phyloP scores from a whole-genome alignment of 2,113 vertebrate species.

The Okapia johnstoni region DNA sequence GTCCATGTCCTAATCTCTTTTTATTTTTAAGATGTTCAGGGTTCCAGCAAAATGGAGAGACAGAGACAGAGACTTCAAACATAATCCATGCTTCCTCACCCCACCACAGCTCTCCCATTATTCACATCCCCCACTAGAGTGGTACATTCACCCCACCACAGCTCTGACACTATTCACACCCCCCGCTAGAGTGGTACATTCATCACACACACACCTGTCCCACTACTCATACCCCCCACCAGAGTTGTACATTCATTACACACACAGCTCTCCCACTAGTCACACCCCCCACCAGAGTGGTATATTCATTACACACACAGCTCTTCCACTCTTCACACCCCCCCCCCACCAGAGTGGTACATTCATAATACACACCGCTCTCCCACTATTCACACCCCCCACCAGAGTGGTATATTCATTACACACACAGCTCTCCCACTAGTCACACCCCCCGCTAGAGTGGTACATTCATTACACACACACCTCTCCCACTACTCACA shows the following conservation, averaged over 20 bases:
- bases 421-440: too few relatives aligned
- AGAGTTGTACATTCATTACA: neutral
- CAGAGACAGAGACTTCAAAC: neutral
- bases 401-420: too few relatives aligned
- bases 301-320: too few relatives aligned
- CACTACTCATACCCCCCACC: too few relatives aligned
- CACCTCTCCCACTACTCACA: rapidly evolving
- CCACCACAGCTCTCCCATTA: neutral
- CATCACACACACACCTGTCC: neutral
- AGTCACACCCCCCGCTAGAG: too few relatives aligned
- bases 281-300: too few relatives aligned
- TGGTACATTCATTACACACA: too few relatives aligned
- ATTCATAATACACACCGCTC: neutral
- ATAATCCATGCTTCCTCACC: rapidly evolving
- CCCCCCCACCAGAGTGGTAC: too few relatives aligned
- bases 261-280: too few relatives aligned
- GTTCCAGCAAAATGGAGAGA: neutral
- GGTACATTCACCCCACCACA: rapidly evolving
- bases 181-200: rapidly evolving
- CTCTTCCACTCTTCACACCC: too few relatives aligned
- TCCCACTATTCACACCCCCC: rapidly evolving
- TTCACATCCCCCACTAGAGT: rapidly evolving
- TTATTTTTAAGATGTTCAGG: neutral
- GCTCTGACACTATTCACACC: neutral
- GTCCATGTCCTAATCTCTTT: neutral